Conservation (phyloP, 2,113 vertebrate genomes). For the Amia ocellicauda region DNA sequence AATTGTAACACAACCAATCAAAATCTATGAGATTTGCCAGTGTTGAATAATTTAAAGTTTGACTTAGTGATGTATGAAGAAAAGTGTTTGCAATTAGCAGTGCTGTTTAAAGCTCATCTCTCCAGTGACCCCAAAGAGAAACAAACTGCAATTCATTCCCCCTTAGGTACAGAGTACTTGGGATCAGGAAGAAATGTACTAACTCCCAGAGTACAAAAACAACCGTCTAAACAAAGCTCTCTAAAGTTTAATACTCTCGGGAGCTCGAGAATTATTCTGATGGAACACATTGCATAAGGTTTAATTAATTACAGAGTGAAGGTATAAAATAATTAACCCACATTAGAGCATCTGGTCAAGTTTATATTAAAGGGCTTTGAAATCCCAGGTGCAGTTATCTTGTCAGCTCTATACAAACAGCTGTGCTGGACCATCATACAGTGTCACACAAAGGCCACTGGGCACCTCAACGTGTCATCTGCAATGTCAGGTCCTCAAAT, state of each 20-base stretch:
- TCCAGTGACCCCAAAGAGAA: constrained; percentile 43
- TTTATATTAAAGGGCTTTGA: constrained; percentile 15
- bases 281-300: constrained; percentile 12
- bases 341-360: constrained; percentile 13
- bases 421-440: neutral
- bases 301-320: constrained; percentile 31
- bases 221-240: constrained; percentile 22
- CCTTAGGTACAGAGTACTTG: constrained; percentile 28
- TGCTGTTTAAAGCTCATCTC: constrained; percentile 34
- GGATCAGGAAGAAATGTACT: constrained; percentile 28
- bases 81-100: constrained; percentile 38
- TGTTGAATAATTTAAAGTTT: constrained; percentile 60
- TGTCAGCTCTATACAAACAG: neutral
- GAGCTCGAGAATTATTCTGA: constrained; percentile 14
- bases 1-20: constrained; percentile 56
- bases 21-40: constrained; percentile 33
- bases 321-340: constrained; percentile 31
- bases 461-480: neutral
- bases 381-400: no score
- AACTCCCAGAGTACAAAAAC: constrained; percentile 27
- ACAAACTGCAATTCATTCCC: constrained; percentile 44
- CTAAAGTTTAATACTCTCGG: constrained; percentile 24
- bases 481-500: neutral
- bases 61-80: constrained; percentile 56
- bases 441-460: no score